Evolutionary conservation across 2,797 vertebrate genomes (phyloP), one percentile per base, ranked within the genome.

Genomic region (Tenualosa ilisha): DNA sequence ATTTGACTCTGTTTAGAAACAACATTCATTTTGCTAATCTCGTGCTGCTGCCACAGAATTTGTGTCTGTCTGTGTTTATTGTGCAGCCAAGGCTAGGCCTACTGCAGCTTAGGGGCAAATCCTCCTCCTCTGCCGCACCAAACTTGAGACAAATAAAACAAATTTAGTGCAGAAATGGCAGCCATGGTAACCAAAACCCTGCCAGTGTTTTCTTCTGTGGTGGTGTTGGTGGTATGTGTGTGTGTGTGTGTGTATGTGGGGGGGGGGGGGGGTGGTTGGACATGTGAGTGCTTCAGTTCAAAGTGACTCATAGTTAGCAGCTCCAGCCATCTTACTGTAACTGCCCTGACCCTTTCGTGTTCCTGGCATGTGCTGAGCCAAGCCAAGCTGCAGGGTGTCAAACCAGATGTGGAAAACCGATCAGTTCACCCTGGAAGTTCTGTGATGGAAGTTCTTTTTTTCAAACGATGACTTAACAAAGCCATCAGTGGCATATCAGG

Each of bases 101-200:
- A 40, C 40, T 46, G 72, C 72, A 79, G 72, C 72, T 79, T 46
- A 79, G 68, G 31, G 31, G 68, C 68, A 72, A 72, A 46, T 43
- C 40, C 72, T 79, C 72, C 20, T 20, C 40, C 40, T 46, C 17
- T 40, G 43, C 72, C 17, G 40, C 72, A 79, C 72, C 72, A 79
- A 79, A 79, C 40, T 46, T 79, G 72, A 79, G 72, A 79, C 72
- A 79, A 79, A 79, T 79, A 43, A 79, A 79, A 79, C 72, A 79
- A 79, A 79, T 79, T 46, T 46, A 43, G 72, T 79, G 43, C 15
- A 79, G 72, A 79, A 20, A 46, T 37, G 43, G 72, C 37, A 37
- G 72, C 72, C 72, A 79, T 79, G 72, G 72, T 79, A 79, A 79
- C 72, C 40, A 17, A 79, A 79, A 79, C 37, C 40, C 12, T 79